phyloP scores from a whole-genome alignment of 2,113 vertebrate genomes.

The Rhineura floridana region DNA sequence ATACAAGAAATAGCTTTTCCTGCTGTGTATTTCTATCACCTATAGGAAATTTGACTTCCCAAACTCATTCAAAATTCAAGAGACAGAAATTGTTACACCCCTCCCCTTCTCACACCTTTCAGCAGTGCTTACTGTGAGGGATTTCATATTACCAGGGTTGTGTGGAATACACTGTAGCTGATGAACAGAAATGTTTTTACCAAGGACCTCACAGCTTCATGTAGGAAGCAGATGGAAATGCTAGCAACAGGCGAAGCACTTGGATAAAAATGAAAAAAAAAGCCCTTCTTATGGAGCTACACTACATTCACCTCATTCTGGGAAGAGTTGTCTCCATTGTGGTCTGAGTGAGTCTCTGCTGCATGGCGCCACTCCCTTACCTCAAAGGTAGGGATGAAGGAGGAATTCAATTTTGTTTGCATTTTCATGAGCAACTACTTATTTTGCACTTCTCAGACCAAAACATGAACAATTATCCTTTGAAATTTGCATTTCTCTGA shows the following conservation, averaged over 20 bases:
- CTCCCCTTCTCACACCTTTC: not conserved
- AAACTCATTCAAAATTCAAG: slow-evolving; percentile 17
- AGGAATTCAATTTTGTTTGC: too few species aligned
- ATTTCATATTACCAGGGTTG: slow-evolving; percentile 2
- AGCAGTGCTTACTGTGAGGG: slow-evolving; percentile 12
- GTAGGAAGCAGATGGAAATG: not conserved
- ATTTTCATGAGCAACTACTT: too few species aligned
- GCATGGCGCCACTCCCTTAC: not conserved
- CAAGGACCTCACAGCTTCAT: not conserved
- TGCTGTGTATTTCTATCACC: slow-evolving; percentile 32
- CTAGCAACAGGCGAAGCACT: not conserved
- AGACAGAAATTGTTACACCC: slow-evolving; percentile 28
- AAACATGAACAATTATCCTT: too few species aligned
- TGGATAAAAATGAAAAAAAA: not conserved
- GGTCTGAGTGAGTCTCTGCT: not conserved
- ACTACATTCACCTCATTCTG: not conserved
- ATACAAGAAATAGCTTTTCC: slow-evolving; percentile 45
- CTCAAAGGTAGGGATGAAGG: too few species aligned
- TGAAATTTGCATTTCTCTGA: too few species aligned
- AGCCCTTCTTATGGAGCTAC: not conserved
- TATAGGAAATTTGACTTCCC: slow-evolving; percentile 38
- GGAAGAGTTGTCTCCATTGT: not conserved
- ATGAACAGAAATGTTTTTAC: slow-evolving; percentile 1
- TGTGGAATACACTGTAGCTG: not conserved
- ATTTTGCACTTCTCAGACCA: too few species aligned